Conservation (phyloP, 1,140 invertebrate genomes). For the Drosophila repleta region DNA sequence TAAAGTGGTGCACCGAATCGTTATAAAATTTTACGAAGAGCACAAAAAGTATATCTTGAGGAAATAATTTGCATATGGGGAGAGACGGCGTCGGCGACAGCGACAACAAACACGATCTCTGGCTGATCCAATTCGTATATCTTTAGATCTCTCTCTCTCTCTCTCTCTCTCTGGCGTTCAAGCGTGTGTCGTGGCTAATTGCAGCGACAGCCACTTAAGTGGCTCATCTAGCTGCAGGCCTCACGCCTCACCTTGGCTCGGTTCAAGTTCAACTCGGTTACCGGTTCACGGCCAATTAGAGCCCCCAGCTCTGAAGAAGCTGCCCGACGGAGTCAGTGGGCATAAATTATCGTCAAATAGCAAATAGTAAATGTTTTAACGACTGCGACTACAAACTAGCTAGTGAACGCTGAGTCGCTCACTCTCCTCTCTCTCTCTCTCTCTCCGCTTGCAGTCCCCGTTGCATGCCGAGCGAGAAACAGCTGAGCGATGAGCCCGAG, state of each 20-base stretch:
- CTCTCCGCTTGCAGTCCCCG: conserved; percentile 26
- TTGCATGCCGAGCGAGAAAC: conserved; percentile 57
- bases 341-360: conserved; percentile 49
- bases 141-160: conserved; percentile 9
- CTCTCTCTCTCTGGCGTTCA: conserved; percentile 5
- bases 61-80: conserved; percentile 73
- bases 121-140: conserved; percentile 61
- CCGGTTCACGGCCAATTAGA: conserved; percentile 76
- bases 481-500: conserved; percentile 72
- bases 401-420: conserved; percentile 25
- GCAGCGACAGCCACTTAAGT: conserved; percentile 48
- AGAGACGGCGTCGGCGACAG: conserved; percentile 15
- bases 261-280: conserved; percentile 70
- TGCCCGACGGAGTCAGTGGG: conserved; percentile 1
- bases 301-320: conserved; percentile 27
- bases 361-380: conserved; percentile 41
- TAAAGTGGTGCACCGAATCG: conserved; percentile 56
- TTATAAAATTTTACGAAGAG: conserved; percentile 43
- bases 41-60: conserved; percentile 56
- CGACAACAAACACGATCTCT: conserved; percentile 8
- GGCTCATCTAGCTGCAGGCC: conserved; percentile 38
- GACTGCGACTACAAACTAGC: conserved; percentile 15
- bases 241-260: conserved; percentile 31
- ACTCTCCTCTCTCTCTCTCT: not conserved
- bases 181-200: conserved; percentile 54